These are phyloP conservation scores for Agriopis leucophaearia DNA, from an alignment of 2,888 invertebrate genomes.

Conservation along the genomic window DNA sequence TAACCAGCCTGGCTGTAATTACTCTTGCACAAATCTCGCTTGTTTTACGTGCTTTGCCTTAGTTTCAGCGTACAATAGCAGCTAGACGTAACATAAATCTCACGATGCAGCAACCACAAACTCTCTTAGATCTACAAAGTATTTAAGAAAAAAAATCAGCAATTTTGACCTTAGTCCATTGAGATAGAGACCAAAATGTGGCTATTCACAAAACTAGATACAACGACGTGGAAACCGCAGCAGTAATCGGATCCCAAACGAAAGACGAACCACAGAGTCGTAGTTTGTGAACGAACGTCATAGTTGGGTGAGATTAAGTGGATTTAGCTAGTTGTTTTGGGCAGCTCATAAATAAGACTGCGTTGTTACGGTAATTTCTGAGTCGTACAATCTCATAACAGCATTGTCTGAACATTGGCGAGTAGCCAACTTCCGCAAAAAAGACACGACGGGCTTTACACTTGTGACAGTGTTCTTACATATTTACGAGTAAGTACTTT, in stretches of 20 bases:
- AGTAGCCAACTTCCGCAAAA: conserved; percentile 60
- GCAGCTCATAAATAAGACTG: conserved; percentile 50
- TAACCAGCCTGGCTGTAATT: background rate
- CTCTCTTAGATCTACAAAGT: conserved; percentile 15
- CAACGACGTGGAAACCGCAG: conserved; percentile 8
- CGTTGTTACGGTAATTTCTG: conserved; percentile 54
- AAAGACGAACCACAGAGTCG: conserved; percentile 37
- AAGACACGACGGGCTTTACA: conserved; percentile 49
- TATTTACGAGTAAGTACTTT: background rate
- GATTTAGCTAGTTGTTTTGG: conserved; percentile 41
- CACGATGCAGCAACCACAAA: conserved; percentile 12
- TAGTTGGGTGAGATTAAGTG: conserved; percentile 41
- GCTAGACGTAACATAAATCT: conserved; percentile 5
- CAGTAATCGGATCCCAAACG: conserved; percentile 25
- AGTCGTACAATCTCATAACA: conserved; percentile 66
- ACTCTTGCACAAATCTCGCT: background rate
- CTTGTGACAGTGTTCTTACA: conserved; percentile 1
- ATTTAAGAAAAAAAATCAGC: background rate
- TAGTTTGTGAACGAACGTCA: conserved; percentile 22
- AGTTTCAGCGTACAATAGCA: conserved; percentile 10
- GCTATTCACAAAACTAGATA: conserved; percentile 9
- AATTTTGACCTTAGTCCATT: conserved; percentile 5
- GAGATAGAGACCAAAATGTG: conserved; percentile 1
- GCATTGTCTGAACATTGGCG: conserved; percentile 66
- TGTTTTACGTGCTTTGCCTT: conserved; percentile 2